Evolutionary conservation across 2,113 vertebrate species (phyloP).

Genomic region (Colius striatus): DNA sequence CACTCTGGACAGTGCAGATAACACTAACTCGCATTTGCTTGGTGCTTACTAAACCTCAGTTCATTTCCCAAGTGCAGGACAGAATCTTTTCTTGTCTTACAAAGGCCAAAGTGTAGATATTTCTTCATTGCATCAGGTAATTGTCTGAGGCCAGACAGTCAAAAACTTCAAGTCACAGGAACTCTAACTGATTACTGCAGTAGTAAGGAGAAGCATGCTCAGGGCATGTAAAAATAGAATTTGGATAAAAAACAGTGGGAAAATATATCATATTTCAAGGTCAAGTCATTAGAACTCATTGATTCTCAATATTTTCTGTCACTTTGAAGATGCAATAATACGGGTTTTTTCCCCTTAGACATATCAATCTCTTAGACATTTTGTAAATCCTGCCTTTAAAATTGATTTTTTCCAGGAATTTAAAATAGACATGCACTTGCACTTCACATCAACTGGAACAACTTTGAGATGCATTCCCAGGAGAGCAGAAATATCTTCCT

Average conservation of each 20-base stretch:
- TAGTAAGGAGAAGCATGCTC: background rate
- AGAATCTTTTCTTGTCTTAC: background rate
- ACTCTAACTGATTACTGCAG: background rate
- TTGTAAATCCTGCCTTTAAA: background rate
- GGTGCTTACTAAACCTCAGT: background rate
- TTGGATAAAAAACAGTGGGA: background rate
- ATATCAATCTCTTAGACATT: background rate
- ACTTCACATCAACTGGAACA: background rate
- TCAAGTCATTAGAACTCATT: background rate
- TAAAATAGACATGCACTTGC: background rate
- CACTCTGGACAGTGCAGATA: background rate
- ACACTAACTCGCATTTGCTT: background rate
- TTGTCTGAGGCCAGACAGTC: background rate
- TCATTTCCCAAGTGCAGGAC: background rate
- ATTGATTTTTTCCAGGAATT: background rate
- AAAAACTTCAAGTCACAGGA: background rate
- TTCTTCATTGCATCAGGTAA: background rate
- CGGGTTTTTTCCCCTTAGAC: background rate
- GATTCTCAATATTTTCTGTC: background rate
- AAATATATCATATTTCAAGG: background rate
- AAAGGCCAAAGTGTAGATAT: background rate
- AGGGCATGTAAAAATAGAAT: background rate
- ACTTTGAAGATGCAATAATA: background rate
- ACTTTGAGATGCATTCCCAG: background rate
- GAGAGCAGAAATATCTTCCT: background rate